Evolutionary conservation across 2,888 invertebrate species (phyloP).

Genomic region (Patella caerulea): DNA sequence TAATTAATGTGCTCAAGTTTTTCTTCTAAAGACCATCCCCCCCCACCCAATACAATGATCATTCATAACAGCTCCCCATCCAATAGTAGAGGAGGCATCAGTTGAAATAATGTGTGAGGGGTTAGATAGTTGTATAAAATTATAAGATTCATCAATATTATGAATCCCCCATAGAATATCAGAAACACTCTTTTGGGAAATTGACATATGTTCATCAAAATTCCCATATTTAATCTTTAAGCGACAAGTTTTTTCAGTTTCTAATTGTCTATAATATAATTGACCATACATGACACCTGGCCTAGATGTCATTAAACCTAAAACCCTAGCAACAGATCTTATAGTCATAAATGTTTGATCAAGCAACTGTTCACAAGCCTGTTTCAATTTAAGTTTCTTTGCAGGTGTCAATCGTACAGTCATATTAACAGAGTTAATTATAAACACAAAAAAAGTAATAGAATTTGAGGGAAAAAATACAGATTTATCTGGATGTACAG

Average conservation of each 20-base stretch:
- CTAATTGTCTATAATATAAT: constrained; percentile 21
- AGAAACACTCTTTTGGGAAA: not conserved
- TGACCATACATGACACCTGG: constrained; percentile 17
- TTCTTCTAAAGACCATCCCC: not conserved
- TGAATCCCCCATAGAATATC: constrained; percentile 30
- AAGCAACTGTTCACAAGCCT: constrained; percentile 1
- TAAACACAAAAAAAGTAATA: not conserved
- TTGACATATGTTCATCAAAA: constrained; percentile 13
- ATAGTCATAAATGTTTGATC: not conserved
- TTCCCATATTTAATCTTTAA: constrained; percentile 23
- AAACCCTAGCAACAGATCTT: constrained; percentile 14
- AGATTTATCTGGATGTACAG: constrained; percentile 20
- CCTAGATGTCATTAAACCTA: constrained; percentile 17
- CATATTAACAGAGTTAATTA: not conserved
- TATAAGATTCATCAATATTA: constrained; percentile 14
- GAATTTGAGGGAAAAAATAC: not conserved
- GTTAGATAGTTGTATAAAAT: not conserved
- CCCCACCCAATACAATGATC: not conserved
- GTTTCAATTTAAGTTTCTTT: not conserved
- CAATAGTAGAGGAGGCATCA: constrained; percentile 11
- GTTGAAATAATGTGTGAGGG: not conserved
- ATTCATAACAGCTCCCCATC: constrained; percentile 18
- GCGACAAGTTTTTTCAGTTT: constrained; percentile 15
- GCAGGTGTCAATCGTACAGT: not conserved
- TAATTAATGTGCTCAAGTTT: constrained; percentile 14